phyloP scores from a whole-genome alignment of 1,140 invertebrate species.

The Pseudomyrmex cubaensis region DNA sequence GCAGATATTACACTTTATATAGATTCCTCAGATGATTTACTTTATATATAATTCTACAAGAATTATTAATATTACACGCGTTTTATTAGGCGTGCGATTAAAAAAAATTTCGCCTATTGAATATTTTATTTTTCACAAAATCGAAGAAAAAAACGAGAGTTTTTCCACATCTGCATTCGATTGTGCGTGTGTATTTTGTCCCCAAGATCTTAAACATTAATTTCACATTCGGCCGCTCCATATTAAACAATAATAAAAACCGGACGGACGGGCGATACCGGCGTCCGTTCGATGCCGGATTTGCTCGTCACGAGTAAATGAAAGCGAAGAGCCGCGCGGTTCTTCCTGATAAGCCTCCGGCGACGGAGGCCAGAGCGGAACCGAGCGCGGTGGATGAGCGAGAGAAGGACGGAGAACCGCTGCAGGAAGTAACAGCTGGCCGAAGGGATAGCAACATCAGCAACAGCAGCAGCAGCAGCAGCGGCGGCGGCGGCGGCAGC shows the following conservation, averaged over 20 bases:
- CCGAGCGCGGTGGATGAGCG: neutral
- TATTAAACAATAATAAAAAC: neutral
- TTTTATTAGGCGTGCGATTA: neutral
- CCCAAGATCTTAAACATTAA: neutral
- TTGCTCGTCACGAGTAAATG: conserved; percentile 45
- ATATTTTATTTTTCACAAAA: neutral
- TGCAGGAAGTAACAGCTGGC: conserved; percentile 82
- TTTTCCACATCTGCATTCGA: neutral
- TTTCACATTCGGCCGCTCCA: neutral
- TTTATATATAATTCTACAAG: neutral
- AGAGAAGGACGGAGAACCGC: conserved; percentile 66
- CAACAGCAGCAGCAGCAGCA: conserved; percentile 66
- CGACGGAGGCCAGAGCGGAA: neutral
- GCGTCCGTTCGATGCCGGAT: neutral
- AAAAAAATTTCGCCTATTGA: neutral
- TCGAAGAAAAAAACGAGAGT: neutral
- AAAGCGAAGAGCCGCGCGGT: conserved; percentile 30
- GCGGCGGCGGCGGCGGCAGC: conserved; percentile 42
- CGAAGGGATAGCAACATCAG: conserved; percentile 75
- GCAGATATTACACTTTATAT: no score
- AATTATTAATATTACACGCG: neutral
- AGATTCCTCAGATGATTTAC: no score
- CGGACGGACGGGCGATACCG: neutral
- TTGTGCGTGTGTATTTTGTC: neutral
- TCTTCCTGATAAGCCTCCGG: conserved; percentile 40